Percentiles rank a stretch among this genome's conserved stretches.
phyloP scores from a whole-genome alignment of 2,888 invertebrate species.

The Alentia gelatinosa region DNA sequence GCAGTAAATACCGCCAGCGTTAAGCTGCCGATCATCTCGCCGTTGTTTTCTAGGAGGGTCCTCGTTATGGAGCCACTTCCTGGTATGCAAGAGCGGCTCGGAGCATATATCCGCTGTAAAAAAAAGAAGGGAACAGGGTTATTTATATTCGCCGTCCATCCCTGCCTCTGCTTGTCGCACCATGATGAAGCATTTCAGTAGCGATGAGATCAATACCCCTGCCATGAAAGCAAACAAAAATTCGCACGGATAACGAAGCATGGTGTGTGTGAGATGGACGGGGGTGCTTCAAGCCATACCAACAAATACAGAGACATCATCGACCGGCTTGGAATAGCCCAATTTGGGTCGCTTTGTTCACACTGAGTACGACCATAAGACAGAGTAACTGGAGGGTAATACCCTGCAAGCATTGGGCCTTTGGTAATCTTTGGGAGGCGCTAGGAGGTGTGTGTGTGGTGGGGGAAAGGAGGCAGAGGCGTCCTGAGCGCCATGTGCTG shows the following conservation, averaged over 20 bases:
- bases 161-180: not conserved
- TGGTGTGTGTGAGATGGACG: not conserved
- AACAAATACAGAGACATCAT: not conserved
- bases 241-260: slow-evolving; percentile 37
- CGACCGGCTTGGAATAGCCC: not conserved
- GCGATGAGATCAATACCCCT: not conserved
- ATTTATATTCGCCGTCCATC: slow-evolving; percentile 9
- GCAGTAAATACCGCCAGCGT: too few relatives aligned
- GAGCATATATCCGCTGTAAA: not conserved
- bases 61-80: too few relatives aligned
- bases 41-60: not conserved
- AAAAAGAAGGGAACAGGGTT: not conserved
- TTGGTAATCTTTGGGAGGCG: too few relatives aligned
- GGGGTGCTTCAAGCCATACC: not conserved
- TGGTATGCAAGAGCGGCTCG: not conserved
- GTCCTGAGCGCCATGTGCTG: not conserved
- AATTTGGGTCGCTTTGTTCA: not conserved
- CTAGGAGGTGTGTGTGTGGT: too few relatives aligned
- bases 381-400: not conserved
- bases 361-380: not conserved
- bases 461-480: too few relatives aligned
- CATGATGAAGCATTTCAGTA: not conserved
- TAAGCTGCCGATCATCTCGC: not conserved
- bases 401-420: too few relatives aligned
- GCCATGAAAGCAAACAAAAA: slow-evolving; percentile 22